Base-by-base conservation (phyloP, 2,797 vertebrate genomes). In the Sebastes minor region DNA sequence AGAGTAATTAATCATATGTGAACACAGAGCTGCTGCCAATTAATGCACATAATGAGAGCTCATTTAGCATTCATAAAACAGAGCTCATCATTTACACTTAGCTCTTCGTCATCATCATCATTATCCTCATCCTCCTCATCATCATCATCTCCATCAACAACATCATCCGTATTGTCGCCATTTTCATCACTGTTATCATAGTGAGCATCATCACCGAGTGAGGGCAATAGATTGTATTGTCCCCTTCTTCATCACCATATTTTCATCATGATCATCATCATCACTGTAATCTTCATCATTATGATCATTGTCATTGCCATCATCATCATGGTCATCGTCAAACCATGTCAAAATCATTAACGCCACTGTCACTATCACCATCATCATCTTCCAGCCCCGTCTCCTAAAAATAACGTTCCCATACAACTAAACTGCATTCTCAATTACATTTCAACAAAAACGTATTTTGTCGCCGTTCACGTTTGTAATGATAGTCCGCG, bases 1-100 rank as follows among this genome's bases (percentile, higher is more conserved):
- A 85, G 72, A 89, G 81, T 91, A 93, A 95, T 93, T 91, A 94
- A 94, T 93, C 92, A 93, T 82, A 82, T 84, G 69, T 90, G 88
- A 91, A 91, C 63, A 85, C 67, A 80, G 76, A 79, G 81, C 83
- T 64, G 78, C 78, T 84, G 85, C 84, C 82, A 86, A 83, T 89
- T 88, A 84, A 79, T 81, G 84, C 82, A 82, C 66, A 72, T 86
- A 80, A 85, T 76, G 74, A 88, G 85, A 79, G 62, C 72, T 84
- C 38, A 62, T 85, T 89, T 61, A 57, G 73, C 33, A 80, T 82
- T 89, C 81, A 76, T 28, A 72, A 69, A 87, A 74, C 16, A 56
- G 25, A 60, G 53, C 60, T 33, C 75, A 59, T 60, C 78, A 67
- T 62, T 71, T 25, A 63, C 52, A 28, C 53, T 20, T 0, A 57